Base-by-base conservation (phyloP, 2,113 vertebrate genomes). In the Passer domesticus region DNA sequence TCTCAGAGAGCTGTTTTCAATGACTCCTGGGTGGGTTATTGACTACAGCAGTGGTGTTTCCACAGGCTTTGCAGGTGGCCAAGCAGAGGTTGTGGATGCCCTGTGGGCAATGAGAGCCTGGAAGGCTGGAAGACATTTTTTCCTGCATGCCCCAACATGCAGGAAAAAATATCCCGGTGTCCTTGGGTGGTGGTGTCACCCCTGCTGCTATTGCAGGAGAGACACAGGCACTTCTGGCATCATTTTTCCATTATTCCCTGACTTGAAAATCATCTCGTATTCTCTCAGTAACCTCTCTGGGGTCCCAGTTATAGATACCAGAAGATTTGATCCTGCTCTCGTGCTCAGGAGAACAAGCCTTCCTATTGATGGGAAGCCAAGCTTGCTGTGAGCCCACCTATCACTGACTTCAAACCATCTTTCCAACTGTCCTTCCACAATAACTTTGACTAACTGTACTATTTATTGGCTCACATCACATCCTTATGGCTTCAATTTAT, bases 401-500 rank as follows among this genome's bases (percentile, higher is more conserved):
- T 96, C 10, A 2, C 78, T 80, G 87, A 90, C 94, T 95, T 95
- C 94, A 94, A 87, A 89, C 94, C 91, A 41, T 83, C 68, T 55
- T 55, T 90, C 75, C 83, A 96, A 86, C 83, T 72, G 82, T 83
- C 11, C 23, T 97, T 98, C 98, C 98, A 97, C 98, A 98, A 97
- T 96, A 98, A 97, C 87, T 93, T 95, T 94, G 96, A 98, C 96
- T 98, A 96, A 97, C 92, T 96, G 97, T 96, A 97, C 95, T 92
- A 94, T 96, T 97, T 96, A 95, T 98, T 98, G 98, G 98, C 98
- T 98, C 96, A 77, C 92, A 95, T 94, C 94, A 91, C 95, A 92
- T 87, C 92, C 97, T 98, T 97, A 98, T 98, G 98, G 98, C 97
- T 99, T 98, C 96, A 98, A 98, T 98, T 98, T 98, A 98, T 96